Evolutionary conservation across 2,113 vertebrate species (phyloP).

Genomic region (Electrona antarctica): DNA sequence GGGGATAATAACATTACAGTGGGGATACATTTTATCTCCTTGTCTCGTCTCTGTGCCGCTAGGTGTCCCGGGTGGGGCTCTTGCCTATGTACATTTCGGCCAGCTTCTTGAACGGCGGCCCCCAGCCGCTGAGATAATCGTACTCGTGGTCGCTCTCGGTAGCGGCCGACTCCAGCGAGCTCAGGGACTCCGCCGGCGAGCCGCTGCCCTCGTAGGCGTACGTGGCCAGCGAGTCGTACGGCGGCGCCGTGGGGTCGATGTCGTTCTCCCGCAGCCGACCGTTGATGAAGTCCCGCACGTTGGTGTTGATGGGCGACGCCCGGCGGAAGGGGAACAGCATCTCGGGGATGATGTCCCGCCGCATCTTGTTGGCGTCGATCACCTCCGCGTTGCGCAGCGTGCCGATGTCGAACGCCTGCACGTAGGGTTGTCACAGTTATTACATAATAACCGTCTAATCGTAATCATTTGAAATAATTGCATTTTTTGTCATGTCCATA

Average conservation of each 20-base stretch:
- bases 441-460: too few relatives aligned
- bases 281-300: conserved; percentile 95
- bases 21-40: too few relatives aligned
- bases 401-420: conserved; percentile 92
- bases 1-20: too few relatives aligned
- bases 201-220: conserved; percentile 96
- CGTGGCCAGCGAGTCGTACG: conserved; percentile 96
- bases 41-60: conserved; percentile 52
- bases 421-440: too few relatives aligned
- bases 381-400: conserved; percentile 94
- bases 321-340: conserved; percentile 89
- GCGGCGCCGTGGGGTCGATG: conserved; percentile 89
- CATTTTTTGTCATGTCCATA: too few relatives aligned
- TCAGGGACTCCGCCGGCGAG: conserved; percentile 93
- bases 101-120: conserved; percentile 94
- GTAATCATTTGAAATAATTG: too few relatives aligned
- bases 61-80: conserved; percentile 90
- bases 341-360: conserved; percentile 94
- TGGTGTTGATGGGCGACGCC: conserved; percentile 90
- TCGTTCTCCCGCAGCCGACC: conserved; percentile 94
- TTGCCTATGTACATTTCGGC: conserved; percentile 97
- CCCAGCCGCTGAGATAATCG: conserved; percentile 96
- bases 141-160: conserved; percentile 96
- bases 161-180: conserved; percentile 90
- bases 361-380: conserved; percentile 92